phyloP scores from a whole-genome alignment of 2,113 vertebrate genomes.

The Orthochromis malagaraziensis region DNA sequence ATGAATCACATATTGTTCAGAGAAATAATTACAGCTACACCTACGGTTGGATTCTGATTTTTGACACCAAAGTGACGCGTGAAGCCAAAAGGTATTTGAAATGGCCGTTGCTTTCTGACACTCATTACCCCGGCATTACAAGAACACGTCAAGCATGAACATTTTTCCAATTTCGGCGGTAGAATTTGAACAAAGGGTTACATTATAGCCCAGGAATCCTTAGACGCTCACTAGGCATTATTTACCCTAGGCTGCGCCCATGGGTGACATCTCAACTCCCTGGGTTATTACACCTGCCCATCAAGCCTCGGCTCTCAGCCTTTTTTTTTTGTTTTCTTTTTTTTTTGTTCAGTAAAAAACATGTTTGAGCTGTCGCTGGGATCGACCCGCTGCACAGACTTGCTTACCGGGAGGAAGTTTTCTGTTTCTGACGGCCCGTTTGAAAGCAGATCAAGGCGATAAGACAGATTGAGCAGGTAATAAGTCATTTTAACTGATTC shows the following conservation, averaged over 20 bases:
- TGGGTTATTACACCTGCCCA: constrained; percentile 69
- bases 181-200: constrained; percentile 61
- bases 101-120: constrained; percentile 46
- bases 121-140: constrained; percentile 67
- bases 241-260: constrained; percentile 55
- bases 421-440: constrained; percentile 3
- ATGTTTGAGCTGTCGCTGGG: constrained; percentile 26
- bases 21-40: constrained; percentile 29
- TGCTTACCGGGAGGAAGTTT: constrained; percentile 40
- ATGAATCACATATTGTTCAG: constrained; percentile 8
- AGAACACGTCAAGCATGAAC: constrained; percentile 58
- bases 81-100: constrained; percentile 58
- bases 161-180: constrained; percentile 57
- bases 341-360: constrained; percentile 38
- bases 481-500: constrained; percentile 47
- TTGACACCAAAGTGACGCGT: constrained; percentile 33
- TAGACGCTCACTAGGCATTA: constrained; percentile 19
- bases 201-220: constrained; percentile 57
- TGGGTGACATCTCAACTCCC: constrained; percentile 62
- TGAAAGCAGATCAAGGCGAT: constrained; percentile 46
- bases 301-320: constrained; percentile 46
- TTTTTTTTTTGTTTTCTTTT: constrained; percentile 3
- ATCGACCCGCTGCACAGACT: constrained; percentile 11
- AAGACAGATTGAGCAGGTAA: constrained; percentile 37
- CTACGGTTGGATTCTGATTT: constrained; percentile 12